Conservation (phyloP, 2,113 vertebrate genomes). For the Silurus asotus region DNA sequence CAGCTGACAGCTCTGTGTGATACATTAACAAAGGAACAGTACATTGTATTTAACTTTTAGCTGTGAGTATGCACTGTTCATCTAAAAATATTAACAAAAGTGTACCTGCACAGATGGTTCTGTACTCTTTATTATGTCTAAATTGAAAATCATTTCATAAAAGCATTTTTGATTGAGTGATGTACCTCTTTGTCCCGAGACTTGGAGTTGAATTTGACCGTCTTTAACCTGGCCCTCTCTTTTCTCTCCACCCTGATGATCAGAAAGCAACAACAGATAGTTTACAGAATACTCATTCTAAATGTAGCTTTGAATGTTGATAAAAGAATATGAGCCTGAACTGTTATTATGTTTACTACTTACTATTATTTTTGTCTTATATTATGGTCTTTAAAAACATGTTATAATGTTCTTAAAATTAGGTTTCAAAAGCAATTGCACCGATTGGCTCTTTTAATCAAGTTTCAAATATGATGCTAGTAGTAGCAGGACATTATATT, state of each 20-base stretch:
- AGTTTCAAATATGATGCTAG: no score
- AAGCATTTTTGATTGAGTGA: conserved; percentile 46
- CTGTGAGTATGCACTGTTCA: conserved; percentile 15
- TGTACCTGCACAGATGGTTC: neutral
- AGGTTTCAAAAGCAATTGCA: no score
- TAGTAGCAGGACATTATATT: no score
- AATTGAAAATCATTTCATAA: neutral
- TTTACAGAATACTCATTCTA: neutral
- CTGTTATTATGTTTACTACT: neutral
- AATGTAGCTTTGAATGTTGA: neutral
- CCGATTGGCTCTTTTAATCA: no score
- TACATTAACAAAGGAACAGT: conserved; percentile 27
- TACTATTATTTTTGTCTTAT: no score
- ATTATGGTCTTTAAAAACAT: no score
- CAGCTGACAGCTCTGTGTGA: conserved; percentile 36
- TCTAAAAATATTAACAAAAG: conserved; percentile 26
- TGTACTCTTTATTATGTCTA: neutral
- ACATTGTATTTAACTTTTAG: neutral
- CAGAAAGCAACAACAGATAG: neutral
- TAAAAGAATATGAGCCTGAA: neutral
- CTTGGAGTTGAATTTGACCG: conserved; percentile 87
- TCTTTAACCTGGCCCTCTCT: conserved; percentile 92
- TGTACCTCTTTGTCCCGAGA: conserved; percentile 93
- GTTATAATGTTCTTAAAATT: no score
- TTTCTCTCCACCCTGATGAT: conserved; percentile 90